Base-by-base conservation (phyloP, 2,113 vertebrate genomes). In the Proterorhinus semilunaris region DNA sequence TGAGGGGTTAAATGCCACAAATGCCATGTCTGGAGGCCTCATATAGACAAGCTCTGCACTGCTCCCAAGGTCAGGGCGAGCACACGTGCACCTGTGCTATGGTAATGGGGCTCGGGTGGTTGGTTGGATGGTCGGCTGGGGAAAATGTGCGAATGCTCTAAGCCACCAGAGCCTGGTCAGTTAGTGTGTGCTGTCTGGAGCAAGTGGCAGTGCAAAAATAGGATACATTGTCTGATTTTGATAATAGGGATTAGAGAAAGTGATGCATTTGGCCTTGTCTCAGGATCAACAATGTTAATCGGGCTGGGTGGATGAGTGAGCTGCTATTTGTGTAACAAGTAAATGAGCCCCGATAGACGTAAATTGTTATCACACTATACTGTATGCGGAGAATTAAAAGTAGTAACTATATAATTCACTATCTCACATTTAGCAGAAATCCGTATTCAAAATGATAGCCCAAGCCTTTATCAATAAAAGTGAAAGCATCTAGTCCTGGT, bases 1-100 rank as follows among this genome's bases (percentile, higher is more conserved):
- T 85, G 86, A 84, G 69, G 78, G 86, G 88, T 91, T 88, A 90
- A 90, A 89, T 87, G 85, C 87, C 87, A 90, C 87, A 88, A 82
- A 87, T 89, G 89, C 87, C 88, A 85, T 87, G 90, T 88, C 87
- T 86, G 83, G 79, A 84, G 82, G 79, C 87, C 86, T 87, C 88
- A 86, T 91, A 82, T 85, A 87, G 85, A 87, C 82, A 88, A 86
- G 84, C 83, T 84, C 85, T 83, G 80, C 78, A 76, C 81, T 84
- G 84, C 87, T 80, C 86, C 82, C 84, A 90, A 91, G 89, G 91
- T 92, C 88, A 92, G 79, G 85, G 72, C 71, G 74, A 71, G 76
- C 74, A 76, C 76, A 79, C 76, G 51, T 78, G 83, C 90, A 92
- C 90, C 87, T 90, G 88, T 89, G 86, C 76, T 9, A 70, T 68